Evolutionary conservation across 2,888 invertebrate species (phyloP).

Genomic region (Congeria kusceri): DNA sequence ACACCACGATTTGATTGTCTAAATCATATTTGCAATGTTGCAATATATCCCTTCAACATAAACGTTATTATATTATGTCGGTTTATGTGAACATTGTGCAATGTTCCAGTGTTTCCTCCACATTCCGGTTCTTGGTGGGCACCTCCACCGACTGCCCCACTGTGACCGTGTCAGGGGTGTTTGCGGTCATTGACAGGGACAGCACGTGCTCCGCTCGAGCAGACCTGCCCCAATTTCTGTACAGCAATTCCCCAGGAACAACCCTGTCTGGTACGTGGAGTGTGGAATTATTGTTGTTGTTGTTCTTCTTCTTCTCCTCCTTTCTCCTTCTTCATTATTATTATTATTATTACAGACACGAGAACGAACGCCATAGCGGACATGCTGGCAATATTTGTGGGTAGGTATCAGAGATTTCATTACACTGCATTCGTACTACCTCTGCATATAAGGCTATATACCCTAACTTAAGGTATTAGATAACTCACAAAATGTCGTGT

Average conservation of each 20-base stretch:
- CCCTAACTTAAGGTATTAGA: no score
- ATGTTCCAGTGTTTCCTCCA: constrained; percentile 22
- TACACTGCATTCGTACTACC: background rate
- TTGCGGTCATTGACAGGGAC: constrained; percentile 41
- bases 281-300: background rate
- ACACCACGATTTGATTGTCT: no score
- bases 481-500: no score
- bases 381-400: constrained; percentile 61
- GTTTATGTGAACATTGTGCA: no score
- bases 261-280: constrained; percentile 31
- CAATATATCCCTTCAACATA: no score
- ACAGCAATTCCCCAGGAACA: constrained; percentile 30
- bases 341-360: constrained; percentile 34
- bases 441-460: no score
- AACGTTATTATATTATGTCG: no score
- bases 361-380: constrained; percentile 47
- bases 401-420: constrained; percentile 31
- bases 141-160: constrained; percentile 22
- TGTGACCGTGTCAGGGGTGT: constrained; percentile 42
- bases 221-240: constrained; percentile 50
- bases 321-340: background rate
- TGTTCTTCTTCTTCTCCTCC: background rate
- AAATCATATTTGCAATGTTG: no score
- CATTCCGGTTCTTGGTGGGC: constrained; percentile 40
- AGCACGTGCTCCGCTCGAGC: constrained; percentile 40